Conservation (phyloP, 2,113 vertebrate species). For the Microcebus murinus region DNA sequence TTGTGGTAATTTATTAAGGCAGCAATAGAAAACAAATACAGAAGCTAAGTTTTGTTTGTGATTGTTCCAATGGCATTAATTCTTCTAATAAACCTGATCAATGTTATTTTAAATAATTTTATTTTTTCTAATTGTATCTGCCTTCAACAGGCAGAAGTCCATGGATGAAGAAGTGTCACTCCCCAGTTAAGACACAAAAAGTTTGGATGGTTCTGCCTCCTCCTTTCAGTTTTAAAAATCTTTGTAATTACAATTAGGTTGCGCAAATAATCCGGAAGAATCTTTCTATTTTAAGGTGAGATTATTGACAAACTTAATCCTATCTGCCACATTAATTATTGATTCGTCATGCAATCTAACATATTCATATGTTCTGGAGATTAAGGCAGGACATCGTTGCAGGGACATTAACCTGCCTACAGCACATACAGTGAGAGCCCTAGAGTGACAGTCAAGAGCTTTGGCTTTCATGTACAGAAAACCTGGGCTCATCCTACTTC, state of each 20-base stretch:
- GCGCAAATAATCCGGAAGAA: background rate
- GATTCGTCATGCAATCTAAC: background rate
- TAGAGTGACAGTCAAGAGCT: background rate
- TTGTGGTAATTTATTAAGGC: background rate
- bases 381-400: background rate
- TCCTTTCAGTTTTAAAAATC: background rate
- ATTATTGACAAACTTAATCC: background rate
- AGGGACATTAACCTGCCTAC: background rate
- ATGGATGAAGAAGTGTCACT: background rate
- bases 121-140: background rate
- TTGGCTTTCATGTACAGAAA: background rate
- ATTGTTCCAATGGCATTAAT: background rate
- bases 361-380: background rate
- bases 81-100: background rate
- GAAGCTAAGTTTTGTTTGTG: background rate
- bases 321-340: background rate
- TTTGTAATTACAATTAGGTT: background rate
- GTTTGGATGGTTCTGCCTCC: background rate
- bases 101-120: background rate
- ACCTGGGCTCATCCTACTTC: background rate
- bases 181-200: background rate
- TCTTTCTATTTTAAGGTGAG: background rate
- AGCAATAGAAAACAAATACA: background rate
- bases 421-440: background rate
- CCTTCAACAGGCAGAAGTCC: background rate